Percentiles rank a stretch among this genome's conserved stretches.
Conservation (phyloP, 2,888 invertebrate species). For the Cephonodes hylas region DNA sequence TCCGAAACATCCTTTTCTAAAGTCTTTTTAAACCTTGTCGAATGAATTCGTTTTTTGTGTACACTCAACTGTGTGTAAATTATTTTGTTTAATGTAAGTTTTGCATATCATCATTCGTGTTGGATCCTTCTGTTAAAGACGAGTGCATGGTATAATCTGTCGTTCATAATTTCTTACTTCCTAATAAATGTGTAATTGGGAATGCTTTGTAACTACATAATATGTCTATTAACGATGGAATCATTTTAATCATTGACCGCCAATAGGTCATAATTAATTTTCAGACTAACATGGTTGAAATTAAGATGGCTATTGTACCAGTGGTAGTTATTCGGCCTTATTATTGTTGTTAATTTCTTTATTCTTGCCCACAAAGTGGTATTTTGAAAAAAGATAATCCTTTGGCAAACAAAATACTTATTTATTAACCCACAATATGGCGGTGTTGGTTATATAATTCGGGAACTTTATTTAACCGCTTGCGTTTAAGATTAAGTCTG, state of each 20-base stretch:
- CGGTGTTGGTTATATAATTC: too few relatives aligned
- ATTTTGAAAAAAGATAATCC: too few relatives aligned
- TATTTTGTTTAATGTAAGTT: slow-evolving; percentile 72
- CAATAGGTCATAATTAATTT: too few relatives aligned
- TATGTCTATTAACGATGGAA: background rate
- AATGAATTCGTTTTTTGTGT: background rate
- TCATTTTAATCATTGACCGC: background rate
- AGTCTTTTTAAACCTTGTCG: slow-evolving; percentile 11
- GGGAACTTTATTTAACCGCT: too few relatives aligned
- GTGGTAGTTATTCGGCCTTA: too few relatives aligned
- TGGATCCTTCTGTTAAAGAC: slow-evolving; percentile 18
- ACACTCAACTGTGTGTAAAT: slow-evolving; percentile 5
- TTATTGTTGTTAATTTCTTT: too few relatives aligned
- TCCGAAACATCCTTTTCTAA: slow-evolving; percentile 35
- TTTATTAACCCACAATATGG: too few relatives aligned
- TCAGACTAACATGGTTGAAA: too few relatives aligned
- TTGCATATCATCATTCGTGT: slow-evolving; percentile 41
- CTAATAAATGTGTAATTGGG: background rate
- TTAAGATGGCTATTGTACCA: too few relatives aligned
- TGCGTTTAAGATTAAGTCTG: too few relatives aligned
- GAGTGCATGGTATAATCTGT: slow-evolving; percentile 10
- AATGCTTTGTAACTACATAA: background rate
- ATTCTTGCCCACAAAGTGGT: too few relatives aligned
- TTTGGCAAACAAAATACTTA: too few relatives aligned
- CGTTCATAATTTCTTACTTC: background rate